These are phyloP conservation scores for Mactromeris polynyma DNA, from an alignment of 2,888 invertebrate species.

Conservation along the genomic window DNA sequence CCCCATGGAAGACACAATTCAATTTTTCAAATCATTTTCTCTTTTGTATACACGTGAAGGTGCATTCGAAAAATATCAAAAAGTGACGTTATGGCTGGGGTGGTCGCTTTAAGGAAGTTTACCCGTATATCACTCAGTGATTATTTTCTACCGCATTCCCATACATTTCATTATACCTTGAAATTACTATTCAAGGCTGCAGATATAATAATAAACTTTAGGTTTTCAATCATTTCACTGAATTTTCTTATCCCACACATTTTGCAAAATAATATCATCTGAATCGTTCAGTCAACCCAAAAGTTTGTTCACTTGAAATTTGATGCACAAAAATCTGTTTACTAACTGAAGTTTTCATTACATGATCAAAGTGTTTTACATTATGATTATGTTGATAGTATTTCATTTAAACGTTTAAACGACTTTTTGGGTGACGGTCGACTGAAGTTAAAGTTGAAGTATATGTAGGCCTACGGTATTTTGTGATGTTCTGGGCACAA, in stretches of 20 bases:
- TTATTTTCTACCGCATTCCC: not conserved
- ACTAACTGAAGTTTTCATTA: not conserved
- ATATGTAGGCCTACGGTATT: no score
- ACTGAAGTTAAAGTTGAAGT: no score
- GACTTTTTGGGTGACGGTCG: no score
- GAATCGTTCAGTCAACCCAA: not conserved
- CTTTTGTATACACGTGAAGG: no score
- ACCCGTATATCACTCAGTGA: no score
- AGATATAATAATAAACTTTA: not conserved
- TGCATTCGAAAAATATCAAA: no score
- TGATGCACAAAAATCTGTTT: not conserved
- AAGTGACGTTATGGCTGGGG: no score
- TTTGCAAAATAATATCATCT: not conserved
- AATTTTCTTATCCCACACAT: not conserved
- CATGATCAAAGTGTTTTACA: not conserved
- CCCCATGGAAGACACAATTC: no score
- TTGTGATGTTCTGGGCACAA: no score
- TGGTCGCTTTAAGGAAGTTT: no score
- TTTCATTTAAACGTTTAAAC: not conserved
- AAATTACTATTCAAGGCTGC: not conserved
- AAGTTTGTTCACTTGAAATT: not conserved
- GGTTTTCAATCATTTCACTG: not conserved
- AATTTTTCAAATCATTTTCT: no score
- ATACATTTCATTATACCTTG: not conserved
- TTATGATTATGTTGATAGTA: not conserved